Percentiles rank a stretch among this genome's conserved stretches.
Evolutionary conservation across 2,888 invertebrate genomes (phyloP).

Genomic region (Aquatica leii): DNA sequence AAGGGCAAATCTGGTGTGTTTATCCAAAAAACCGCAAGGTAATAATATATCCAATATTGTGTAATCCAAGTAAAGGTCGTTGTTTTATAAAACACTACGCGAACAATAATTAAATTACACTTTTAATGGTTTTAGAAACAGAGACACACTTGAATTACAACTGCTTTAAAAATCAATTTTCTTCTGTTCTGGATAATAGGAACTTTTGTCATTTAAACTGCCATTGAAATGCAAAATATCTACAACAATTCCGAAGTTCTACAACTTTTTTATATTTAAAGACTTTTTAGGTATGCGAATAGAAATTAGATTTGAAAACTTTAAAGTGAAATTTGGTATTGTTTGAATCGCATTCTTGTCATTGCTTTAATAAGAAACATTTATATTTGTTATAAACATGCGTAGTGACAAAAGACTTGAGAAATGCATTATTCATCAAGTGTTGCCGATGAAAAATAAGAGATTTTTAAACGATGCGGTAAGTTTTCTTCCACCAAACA

Average conservation of each 20-base stretch:
- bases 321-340: not conserved
- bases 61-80: slow-evolving; percentile 18
- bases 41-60: slow-evolving; percentile 8
- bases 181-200: not conserved
- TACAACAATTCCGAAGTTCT: not conserved
- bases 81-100: slow-evolving; percentile 7
- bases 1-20: slow-evolving; percentile 14
- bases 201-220: slow-evolving; percentile 1
- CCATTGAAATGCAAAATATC: not conserved
- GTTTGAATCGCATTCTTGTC: slow-evolving; percentile 6
- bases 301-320: too few species aligned
- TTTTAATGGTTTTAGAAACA: not conserved
- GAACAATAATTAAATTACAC: too few species aligned
- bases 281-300: too few species aligned
- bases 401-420: too few species aligned
- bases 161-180: slow-evolving; percentile 5
- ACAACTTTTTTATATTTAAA: slow-evolving; percentile 2
- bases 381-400: not conserved
- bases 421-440: slow-evolving; percentile 4
- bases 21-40: slow-evolving; percentile 21
- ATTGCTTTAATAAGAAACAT: slow-evolving; percentile 3
- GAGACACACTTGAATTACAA: not conserved
- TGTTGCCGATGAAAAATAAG: slow-evolving; percentile 1
- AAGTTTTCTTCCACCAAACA: not conserved
- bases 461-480: not conserved